Evolutionary conservation across 2,888 invertebrate species (phyloP), one percentile per base, ranked within the genome.

Genomic region (Amiota communis): DNA sequence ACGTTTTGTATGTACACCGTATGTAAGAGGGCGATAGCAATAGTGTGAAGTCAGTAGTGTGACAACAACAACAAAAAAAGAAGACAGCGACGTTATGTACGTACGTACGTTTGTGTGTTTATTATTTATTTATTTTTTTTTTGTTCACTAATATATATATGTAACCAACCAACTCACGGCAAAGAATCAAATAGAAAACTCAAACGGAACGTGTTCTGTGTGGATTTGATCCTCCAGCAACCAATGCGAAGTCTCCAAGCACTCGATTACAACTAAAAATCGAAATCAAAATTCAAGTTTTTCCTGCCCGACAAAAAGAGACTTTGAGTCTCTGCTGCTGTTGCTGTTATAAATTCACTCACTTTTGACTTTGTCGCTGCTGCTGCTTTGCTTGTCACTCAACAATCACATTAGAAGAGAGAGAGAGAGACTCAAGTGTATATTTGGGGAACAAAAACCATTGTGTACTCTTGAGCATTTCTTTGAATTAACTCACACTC

Each of bases 221-320:
- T 67, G 67, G 67, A 67, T 67, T 67, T 67, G 67, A 67, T 67
- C 67, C 67, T 67, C 67, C 67, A 67, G 51, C 49, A 65, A 11
- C 17, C 65, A 17, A 67, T 12, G 67, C 51, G 67, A 67, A 67
- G 67, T 23, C 51, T 67, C 67, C 67, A 67, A 67, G 67, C 67
- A 67, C 67, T 67, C 67, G 48, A 51, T 67, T 48, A 67, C 67
- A 51, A 67, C n/a, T 67, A 49, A 51, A 61, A 61, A n/a, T n/a
- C 61, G 11, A 61, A 61, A 61, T 23, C 61, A 36, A 8, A 61
- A 23, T 61, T 63, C 61, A 36, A 63, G 61, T 63, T 63, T 63
- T 63, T 63, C 36, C 61, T 63, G 36, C 13, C 61, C 17, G 36
- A 53, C 53, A 10, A 12, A 53, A 53, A 53, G 12, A 53, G 12